Evolutionary conservation across 2,113 vertebrate genomes (phyloP), one percentile per base, ranked within the genome.

Genomic region (Mionectes macconnelli): DNA sequence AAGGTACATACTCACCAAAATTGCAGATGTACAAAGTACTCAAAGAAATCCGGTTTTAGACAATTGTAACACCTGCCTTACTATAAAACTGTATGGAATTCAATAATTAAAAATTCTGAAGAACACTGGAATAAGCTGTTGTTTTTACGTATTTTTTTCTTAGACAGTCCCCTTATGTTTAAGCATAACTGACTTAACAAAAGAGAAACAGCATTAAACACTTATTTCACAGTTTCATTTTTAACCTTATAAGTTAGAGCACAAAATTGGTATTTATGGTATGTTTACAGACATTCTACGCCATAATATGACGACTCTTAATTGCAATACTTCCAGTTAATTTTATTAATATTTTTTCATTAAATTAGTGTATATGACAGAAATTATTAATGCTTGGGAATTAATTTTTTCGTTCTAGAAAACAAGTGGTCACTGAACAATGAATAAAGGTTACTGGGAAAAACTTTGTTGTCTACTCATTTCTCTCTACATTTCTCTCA

Each of bases 401-500:
- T 22, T 55, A 22, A 8, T 25, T 79, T 40, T 44, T 67, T 25
- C 33, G 69, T 85, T 87, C 23, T 45, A 84, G 64, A 87, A 45
- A 53, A 72, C n/a, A 64, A 75, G 52, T 4, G 64, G 23, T 25
- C 73, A 53, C 6, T 72, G n/a, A 83, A 64, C 28, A 73, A 73
- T 23, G 18, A 96, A 66, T 40, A 60, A 60, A 79, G 7, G 31
- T 40, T 35, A 45, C 18, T 35, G 14, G 10, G 35, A 30, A 84
- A 74, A 84, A 8, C 2, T 81, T 49, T 72, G 42, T 40, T 68
- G 4, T 37, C 47, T 64, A 18, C 5, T 68, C 53, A 17, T n/a
- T n/a, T n/a, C n/a, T n/a, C n/a, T n/a, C n/a, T 1, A 0, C 57
- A 24, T 24, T 30, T 84, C 35, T 50, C n/a, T 56, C 4, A 4